phyloP scores from a whole-genome alignment of 2,888 invertebrate species.

The Pedicia rivosa region DNA sequence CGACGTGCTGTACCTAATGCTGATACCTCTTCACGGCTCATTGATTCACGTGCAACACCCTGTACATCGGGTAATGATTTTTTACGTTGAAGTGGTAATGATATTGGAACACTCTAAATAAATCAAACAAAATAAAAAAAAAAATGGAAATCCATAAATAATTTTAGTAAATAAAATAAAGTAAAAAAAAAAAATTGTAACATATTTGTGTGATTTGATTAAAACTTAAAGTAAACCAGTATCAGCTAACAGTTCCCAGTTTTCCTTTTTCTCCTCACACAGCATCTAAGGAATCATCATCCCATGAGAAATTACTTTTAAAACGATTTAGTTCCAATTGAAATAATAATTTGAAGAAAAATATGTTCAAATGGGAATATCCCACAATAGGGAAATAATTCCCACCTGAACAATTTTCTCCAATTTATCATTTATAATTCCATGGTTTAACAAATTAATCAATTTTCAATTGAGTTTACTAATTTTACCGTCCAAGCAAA shows the following conservation, averaged over 20 bases:
- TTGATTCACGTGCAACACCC: constrained; percentile 63
- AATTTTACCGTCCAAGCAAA: no score
- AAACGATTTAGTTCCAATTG: no score
- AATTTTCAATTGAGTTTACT: no score
- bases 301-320: no score
- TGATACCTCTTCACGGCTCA: constrained; percentile 92
- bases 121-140: background rate
- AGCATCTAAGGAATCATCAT: no score
- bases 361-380: no score
- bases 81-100: constrained; percentile 61
- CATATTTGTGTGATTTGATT: no score
- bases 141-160: background rate
- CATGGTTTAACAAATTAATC: background rate
- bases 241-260: no score
- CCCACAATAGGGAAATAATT: no score
- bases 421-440: background rate
- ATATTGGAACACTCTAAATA: constrained; percentile 52
- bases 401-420: no score
- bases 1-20: constrained; percentile 84
- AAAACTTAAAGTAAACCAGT: no score
- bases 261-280: no score
- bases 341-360: background rate
- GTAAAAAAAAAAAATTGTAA: background rate
- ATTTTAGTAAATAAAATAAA: background rate
- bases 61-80: constrained; percentile 95